Conservation (phyloP, 2,888 invertebrate species). For the Ennomos fuscantarius region DNA sequence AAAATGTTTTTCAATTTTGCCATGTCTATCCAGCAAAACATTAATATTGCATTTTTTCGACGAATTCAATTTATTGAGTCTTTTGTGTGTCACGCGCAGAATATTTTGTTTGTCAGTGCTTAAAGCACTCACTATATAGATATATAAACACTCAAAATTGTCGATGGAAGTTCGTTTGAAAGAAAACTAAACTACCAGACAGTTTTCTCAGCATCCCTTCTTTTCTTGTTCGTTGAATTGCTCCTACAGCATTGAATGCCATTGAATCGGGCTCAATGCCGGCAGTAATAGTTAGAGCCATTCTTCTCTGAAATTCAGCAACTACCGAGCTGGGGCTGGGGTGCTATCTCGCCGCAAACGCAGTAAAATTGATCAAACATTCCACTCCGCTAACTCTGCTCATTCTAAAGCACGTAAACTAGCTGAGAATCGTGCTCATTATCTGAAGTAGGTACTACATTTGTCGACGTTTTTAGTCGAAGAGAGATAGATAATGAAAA, state of each 20-base stretch:
- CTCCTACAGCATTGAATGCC: conserved; percentile 33
- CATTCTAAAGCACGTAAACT: conserved; percentile 16
- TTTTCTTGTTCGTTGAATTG: conserved; percentile 48
- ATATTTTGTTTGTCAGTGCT: conserved; percentile 14
- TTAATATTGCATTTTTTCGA: conserved; percentile 36
- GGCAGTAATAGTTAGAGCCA: conserved; percentile 52
- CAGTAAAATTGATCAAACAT: conserved; percentile 57
- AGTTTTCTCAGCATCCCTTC: conserved; percentile 9
- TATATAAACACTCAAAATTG: too few relatives aligned
- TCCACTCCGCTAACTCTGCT: conserved; percentile 47
- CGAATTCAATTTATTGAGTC: conserved; percentile 34
- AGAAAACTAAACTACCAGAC: conserved; percentile 9
- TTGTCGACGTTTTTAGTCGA: not conserved
- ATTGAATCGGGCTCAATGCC: conserved; percentile 52
- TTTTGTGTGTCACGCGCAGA: conserved; percentile 27
- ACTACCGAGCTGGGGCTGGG: conserved; percentile 41
- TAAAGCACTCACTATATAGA: not conserved
- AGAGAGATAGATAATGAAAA: not conserved
- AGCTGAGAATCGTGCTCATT: not conserved
- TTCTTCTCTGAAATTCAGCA: conserved; percentile 53
- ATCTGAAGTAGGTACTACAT: conserved; percentile 9
- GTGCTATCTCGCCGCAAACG: conserved; percentile 48
- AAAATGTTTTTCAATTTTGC: conserved; percentile 46
- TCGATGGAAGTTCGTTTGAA: not conserved
- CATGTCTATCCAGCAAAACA: conserved; percentile 30